Evolutionary conservation across 2,797 vertebrate genomes (phyloP).

Genomic region (Iguana delicatissima): DNA sequence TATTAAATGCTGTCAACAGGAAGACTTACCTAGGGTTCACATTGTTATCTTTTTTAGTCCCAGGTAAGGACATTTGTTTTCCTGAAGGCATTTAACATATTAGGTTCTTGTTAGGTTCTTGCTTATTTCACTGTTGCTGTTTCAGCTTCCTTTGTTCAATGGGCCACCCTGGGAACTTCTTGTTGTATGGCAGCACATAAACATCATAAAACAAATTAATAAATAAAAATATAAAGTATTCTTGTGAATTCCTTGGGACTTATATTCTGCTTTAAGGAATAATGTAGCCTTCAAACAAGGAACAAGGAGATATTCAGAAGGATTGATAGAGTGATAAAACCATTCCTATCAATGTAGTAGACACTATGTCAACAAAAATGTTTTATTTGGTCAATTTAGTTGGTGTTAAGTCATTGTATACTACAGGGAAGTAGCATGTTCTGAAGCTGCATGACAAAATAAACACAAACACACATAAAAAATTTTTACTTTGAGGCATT

Average conservation of each 20-base stretch:
- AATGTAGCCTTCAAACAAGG: conserved; percentile 38
- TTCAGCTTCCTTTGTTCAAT: background rate
- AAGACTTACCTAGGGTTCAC: background rate
- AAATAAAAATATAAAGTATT: background rate
- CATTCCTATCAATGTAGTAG: conserved; percentile 31
- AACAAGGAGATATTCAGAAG: conserved; percentile 4
- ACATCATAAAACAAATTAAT: background rate
- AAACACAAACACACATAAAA: background rate
- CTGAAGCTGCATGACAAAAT: background rate
- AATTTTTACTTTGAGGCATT: background rate
- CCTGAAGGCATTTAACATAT: background rate
- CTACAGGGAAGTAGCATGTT: background rate
- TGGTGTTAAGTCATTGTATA: background rate
- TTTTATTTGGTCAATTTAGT: background rate
- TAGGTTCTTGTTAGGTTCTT: background rate
- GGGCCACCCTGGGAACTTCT: background rate
- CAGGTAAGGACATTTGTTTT: background rate
- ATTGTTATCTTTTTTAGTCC: background rate
- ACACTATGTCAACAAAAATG: conserved; percentile 3
- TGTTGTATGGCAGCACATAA: background rate
- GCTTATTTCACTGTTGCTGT: background rate
- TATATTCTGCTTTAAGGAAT: background rate
- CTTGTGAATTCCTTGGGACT: conserved; percentile 6
- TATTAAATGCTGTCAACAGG: background rate
- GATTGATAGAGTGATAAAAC: background rate